These are phyloP conservation scores for Pseudochirops cupreus DNA, from an alignment of 2,797 vertebrate species.

Conservation along the genomic window DNA sequence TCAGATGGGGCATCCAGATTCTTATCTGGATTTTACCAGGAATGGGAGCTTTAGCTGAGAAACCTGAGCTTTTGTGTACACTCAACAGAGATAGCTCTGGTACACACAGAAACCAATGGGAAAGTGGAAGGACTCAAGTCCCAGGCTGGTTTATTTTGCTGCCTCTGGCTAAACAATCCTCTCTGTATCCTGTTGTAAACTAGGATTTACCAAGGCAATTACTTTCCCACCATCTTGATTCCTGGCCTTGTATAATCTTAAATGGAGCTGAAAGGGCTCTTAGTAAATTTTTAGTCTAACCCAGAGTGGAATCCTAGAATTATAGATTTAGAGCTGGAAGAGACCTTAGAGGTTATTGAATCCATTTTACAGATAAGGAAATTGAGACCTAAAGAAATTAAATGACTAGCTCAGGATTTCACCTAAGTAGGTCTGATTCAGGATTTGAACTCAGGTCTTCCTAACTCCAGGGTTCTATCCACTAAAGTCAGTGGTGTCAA, in stretches of 20 bases:
- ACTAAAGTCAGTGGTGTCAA: background rate
- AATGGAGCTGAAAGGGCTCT: background rate
- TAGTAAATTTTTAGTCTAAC: background rate
- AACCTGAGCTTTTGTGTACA: background rate
- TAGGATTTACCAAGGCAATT: background rate
- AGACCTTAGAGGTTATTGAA: background rate
- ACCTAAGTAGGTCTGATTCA: background rate
- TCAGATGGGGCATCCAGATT: background rate
- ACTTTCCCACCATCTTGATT: background rate
- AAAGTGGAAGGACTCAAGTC: background rate
- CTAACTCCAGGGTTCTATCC: background rate
- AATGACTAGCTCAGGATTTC: background rate
- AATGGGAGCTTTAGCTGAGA: background rate
- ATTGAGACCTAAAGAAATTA: background rate
- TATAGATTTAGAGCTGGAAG: background rate
- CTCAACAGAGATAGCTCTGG: background rate
- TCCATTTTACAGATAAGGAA: background rate
- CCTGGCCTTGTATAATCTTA: background rate
- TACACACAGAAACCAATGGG: background rate
- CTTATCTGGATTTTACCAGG: background rate
- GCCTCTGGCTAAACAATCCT: background rate
- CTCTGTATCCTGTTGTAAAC: background rate
- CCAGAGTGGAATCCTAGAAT: background rate
- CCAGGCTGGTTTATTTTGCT: background rate
- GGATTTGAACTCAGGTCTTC: background rate